Evolutionary conservation across 2,113 vertebrate species (phyloP).

Genomic region (Ploceus nigricollis): DNA sequence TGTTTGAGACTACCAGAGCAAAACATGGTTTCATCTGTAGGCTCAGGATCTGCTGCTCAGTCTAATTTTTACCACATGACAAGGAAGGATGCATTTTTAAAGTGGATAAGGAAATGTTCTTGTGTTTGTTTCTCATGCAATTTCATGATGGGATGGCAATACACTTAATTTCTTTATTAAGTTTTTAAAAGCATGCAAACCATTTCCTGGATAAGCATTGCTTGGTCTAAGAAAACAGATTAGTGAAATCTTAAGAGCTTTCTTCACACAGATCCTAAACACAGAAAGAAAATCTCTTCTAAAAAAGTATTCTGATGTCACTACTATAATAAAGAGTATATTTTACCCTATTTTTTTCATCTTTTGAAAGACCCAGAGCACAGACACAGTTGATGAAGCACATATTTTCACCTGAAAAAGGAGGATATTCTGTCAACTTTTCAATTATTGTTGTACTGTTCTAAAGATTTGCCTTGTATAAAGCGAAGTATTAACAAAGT

Average conservation of each 20-base stretch:
- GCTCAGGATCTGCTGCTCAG: not conserved
- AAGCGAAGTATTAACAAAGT: not conserved
- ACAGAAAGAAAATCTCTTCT: not conserved
- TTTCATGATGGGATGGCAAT: not conserved
- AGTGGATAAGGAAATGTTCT: not conserved
- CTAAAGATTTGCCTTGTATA: not conserved
- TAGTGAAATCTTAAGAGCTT: not conserved
- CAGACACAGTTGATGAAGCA: fast-evolving
- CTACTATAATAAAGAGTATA: not conserved
- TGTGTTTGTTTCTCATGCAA: not conserved
- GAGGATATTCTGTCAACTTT: not conserved
- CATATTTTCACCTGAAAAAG: not conserved
- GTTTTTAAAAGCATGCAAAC: not conserved
- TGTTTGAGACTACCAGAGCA: not conserved
- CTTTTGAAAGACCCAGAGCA: not conserved
- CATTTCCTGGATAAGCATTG: not conserved
- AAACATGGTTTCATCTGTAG: not conserved
- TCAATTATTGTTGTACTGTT: not conserved
- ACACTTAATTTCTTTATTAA: not conserved
- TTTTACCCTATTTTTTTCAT: not conserved
- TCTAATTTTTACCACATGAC: not conserved
- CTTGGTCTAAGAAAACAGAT: not conserved
- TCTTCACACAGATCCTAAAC: not conserved
- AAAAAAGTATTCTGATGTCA: not conserved
- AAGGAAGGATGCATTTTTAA: not conserved